A percentile compares a stretch with the other conserved stretches of the same genome.
Evolutionary conservation across 2,797 vertebrate genomes (phyloP).

Genomic region (Dermochelys coriacea): DNA sequence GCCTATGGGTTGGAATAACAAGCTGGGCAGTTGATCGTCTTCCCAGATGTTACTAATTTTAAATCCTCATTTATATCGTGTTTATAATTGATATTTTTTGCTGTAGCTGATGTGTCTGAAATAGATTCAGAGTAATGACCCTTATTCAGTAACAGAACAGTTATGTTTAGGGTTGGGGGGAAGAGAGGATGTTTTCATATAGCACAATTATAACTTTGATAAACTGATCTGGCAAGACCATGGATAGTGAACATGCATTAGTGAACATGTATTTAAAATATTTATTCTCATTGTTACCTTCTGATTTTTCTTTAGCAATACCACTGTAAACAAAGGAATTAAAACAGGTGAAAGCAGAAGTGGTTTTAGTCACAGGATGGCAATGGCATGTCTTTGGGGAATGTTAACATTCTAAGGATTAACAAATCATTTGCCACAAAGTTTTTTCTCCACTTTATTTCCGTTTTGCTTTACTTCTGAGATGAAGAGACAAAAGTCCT

Average conservation of each 20-base stretch:
- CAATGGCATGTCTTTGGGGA: not conserved
- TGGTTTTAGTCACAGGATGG: not conserved
- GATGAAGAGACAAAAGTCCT: not conserved
- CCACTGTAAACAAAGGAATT: not conserved
- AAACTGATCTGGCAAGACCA: not conserved
- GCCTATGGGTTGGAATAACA: not conserved
- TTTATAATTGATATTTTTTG: not conserved
- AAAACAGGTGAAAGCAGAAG: not conserved
- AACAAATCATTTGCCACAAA: constrained; percentile 5
- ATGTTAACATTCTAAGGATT: not conserved
- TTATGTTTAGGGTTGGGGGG: not conserved
- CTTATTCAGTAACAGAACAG: not conserved
- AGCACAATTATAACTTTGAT: accelerated
- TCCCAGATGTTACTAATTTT: not conserved
- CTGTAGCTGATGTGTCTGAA: not conserved
- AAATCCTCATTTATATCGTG: not conserved
- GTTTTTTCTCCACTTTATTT: constrained; percentile 5
- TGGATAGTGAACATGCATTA: not conserved
- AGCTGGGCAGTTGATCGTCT: not conserved
- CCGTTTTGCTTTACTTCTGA: constrained; percentile 13
- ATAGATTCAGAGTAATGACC: not conserved
- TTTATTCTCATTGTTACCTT: not conserved
- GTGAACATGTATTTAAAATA: not conserved
- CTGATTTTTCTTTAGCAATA: not conserved
- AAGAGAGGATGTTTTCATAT: not conserved